Evolutionary conservation across 2,797 vertebrate species (phyloP), one percentile per base, ranked within the genome.

Genomic region (Coccyzus lansbergi): DNA sequence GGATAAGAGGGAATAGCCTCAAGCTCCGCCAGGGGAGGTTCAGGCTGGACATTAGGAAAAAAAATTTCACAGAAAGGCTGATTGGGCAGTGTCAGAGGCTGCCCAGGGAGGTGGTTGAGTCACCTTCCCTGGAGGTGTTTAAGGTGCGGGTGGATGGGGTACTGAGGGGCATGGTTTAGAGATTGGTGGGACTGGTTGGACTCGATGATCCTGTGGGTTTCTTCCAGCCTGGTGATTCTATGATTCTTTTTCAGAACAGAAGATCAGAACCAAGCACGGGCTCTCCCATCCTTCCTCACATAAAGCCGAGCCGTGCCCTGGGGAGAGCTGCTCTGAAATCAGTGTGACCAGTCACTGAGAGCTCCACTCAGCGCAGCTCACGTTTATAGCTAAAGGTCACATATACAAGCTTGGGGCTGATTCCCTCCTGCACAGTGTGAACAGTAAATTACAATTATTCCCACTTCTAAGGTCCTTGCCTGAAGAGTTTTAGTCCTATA

Each of bases 401-500:
- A 88, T 78, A 75, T 88, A 17, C 81, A 90, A 75, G 71, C 59
- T 63, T 56, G 74, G 59, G 34, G 38, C 67, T 90, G 59, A 63
- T 67, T 74, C 49, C 78, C 48, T 52, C 19, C 36, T 84, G 84
- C 55, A 52, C 25, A 9, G 26, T 52, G 36, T 31, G 48, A 80
- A 33, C 14, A 33, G 59, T 51, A 83, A 85, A 81, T 90, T 74
- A 60, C 24, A 52, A 60, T 91, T 86, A 88, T 86, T 60, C 83
- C 77, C 70, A n/a, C 65, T 88, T 88, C 53, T 49, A 62, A 68
- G 72, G 56, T 52, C 40, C 44, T 88, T 78, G 72, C 65, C 62
- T 85, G 31, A 81, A 90, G 80, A 83, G 58, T 63, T 92, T 91
- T 90, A 78, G 53, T 83, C 52, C 85, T 48, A 28, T 88, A 80